These are phyloP conservation scores for Gobio gobio DNA, from an alignment of 2,113 vertebrate genomes.

Conservation along the genomic window DNA sequence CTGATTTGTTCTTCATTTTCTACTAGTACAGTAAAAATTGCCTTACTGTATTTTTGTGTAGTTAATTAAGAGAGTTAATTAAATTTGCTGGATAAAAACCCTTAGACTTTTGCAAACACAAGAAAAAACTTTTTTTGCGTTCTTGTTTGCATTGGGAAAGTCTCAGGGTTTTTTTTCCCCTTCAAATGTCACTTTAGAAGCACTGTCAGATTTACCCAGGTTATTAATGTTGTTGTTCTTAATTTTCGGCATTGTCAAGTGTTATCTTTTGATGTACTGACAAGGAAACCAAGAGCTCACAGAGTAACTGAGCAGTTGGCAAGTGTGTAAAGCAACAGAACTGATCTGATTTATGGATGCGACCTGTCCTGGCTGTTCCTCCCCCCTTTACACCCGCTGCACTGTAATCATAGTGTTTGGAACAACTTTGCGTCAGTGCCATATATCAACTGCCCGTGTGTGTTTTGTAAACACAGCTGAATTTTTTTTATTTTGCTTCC, in stretches of 20 bases:
- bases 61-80: too few species aligned
- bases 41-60: too few species aligned
- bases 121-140: too few species aligned
- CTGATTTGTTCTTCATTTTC: too few species aligned
- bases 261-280: not conserved
- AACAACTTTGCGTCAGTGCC: conserved; percentile 65
- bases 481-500: conserved; percentile 66
- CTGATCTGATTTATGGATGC: conserved; percentile 65
- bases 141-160: not conserved
- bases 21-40: too few species aligned
- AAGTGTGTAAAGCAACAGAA: conserved; percentile 45
- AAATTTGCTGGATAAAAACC: not conserved
- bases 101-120: too few species aligned
- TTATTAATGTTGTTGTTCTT: not conserved
- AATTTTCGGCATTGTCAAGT: not conserved
- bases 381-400: conserved; percentile 59
- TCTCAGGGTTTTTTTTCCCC: not conserved
- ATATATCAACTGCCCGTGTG: conserved; percentile 68
- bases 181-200: not conserved
- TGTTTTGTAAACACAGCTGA: conserved; percentile 68
- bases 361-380: conserved; percentile 51
- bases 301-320: conserved; percentile 52
- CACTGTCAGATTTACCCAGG: not conserved
- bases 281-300: not conserved
- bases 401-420: conserved; percentile 75